Evolutionary conservation across 2,888 invertebrate species (phyloP).

Genomic region (Phasia obesa): DNA sequence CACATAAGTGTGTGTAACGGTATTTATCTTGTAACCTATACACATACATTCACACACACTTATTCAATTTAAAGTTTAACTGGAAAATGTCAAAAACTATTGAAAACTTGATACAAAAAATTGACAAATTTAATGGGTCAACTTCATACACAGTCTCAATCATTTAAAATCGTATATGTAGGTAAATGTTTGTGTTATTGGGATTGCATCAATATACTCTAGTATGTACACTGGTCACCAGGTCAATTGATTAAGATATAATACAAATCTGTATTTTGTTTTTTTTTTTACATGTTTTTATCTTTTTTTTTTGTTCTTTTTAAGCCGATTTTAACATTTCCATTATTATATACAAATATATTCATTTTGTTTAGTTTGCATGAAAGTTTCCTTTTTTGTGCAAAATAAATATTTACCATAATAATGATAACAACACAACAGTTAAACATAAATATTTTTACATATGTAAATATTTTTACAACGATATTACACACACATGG

Average conservation of each 20-base stretch:
- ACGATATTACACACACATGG: no score
- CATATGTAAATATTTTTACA: conserved; percentile 20
- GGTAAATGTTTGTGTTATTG: no score
- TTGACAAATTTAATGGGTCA: conserved; percentile 46
- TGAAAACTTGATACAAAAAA: conserved; percentile 24
- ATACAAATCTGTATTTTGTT: conserved; percentile 1
- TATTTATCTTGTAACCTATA: conserved; percentile 1
- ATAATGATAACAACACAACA: conserved; percentile 41
- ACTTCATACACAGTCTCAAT: not conserved
- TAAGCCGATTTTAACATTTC: conserved; percentile 42
- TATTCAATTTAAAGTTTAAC: not conserved
- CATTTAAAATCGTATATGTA: not conserved
- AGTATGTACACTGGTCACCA: no score
- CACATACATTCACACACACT: not conserved
- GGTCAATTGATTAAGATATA: conserved; percentile 49
- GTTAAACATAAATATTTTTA: conserved; percentile 45
- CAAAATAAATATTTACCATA: conserved; percentile 52
- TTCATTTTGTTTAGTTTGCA: not conserved
- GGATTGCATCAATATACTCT: no score
- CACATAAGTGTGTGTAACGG: not conserved
- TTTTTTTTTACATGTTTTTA: not conserved
- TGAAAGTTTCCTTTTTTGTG: not conserved
- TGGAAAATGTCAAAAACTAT: conserved; percentile 45
- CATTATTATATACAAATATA: no score
- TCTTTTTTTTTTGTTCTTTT: no score